Percentiles rank a stretch among this genome's conserved stretches.
Conservation (phyloP, 1,140 invertebrate species). For the Drosophila prosaltans region DNA sequence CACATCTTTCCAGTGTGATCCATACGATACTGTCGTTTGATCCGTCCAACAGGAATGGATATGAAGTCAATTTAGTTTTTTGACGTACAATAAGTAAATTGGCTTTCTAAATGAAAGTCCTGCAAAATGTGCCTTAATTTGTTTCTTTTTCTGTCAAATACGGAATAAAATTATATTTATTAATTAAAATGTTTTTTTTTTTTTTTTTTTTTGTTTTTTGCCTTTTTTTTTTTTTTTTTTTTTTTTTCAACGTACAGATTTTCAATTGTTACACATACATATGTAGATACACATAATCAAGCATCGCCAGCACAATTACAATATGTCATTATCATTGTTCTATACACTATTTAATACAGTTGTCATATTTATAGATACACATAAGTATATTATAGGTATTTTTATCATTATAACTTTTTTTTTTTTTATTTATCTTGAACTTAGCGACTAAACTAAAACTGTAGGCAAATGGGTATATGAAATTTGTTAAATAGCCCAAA, state of each 20-base stretch:
- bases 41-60: too few relatives aligned
- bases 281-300: slow-evolving; percentile 35
- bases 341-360: slow-evolving; percentile 79
- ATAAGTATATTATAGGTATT: slow-evolving; percentile 27
- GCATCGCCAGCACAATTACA: slow-evolving; percentile 37
- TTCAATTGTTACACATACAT: slow-evolving; percentile 61
- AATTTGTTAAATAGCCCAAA: slow-evolving; percentile 43
- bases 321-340: slow-evolving; percentile 36
- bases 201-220: slow-evolving; percentile 23
- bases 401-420: slow-evolving; percentile 36
- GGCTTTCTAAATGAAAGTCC: too few relatives aligned
- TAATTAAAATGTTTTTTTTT: slow-evolving; percentile 63
- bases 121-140: background rate
- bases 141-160: slow-evolving; percentile 45
- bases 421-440: slow-evolving; percentile 68
- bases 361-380: slow-evolving; percentile 45
- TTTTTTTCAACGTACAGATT: slow-evolving; percentile 48
- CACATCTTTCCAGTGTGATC: too few relatives aligned
- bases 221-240: slow-evolving; percentile 33
- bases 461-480: slow-evolving; percentile 69
- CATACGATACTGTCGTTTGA: too few relatives aligned
- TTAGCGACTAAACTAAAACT: slow-evolving; percentile 75
- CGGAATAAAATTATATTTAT: slow-evolving; percentile 77
- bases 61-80: too few relatives aligned
- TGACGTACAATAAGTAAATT: too few relatives aligned